Evolutionary conservation across 2,797 vertebrate species (phyloP).

Genomic region (Leuciscus waleckii): DNA sequence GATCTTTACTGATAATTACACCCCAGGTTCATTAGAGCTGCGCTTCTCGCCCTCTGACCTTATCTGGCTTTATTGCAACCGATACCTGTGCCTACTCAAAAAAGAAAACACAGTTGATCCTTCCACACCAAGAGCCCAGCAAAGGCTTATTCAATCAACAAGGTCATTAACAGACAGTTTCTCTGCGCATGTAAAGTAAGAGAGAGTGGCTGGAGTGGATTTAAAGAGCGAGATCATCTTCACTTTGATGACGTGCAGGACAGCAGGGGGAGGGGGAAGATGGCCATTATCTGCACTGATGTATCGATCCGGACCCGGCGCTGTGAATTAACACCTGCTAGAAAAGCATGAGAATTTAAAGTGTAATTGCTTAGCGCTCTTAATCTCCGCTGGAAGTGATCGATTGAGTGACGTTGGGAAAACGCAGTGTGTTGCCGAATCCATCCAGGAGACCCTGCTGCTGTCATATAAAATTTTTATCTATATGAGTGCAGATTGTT

Average conservation of each 20-base stretch:
- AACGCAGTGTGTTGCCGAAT: slow-evolving; percentile 34
- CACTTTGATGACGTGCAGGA: slow-evolving; percentile 46
- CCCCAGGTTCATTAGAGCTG: slow-evolving; percentile 68
- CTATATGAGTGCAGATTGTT: slow-evolving; percentile 1
- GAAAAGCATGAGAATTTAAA: slow-evolving; percentile 82
- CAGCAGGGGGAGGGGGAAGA: slow-evolving; percentile 48
- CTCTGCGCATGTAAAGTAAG: slow-evolving; percentile 35
- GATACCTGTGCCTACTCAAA: slow-evolving; percentile 55
- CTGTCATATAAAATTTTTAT: slow-evolving; percentile 62
- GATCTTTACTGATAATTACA: slow-evolving; percentile 71
- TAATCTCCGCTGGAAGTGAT: slow-evolving; percentile 82
- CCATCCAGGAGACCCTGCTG: slow-evolving; percentile 8
- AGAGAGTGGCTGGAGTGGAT: slow-evolving; percentile 41
- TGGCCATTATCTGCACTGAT: slow-evolving; percentile 71
- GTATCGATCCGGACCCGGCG: slow-evolving; percentile 76
- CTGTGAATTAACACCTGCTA: slow-evolving; percentile 83
- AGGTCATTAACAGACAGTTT: slow-evolving; percentile 51
- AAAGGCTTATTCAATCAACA: slow-evolving; percentile 61
- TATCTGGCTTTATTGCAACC: slow-evolving; percentile 54
- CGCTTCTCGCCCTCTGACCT: slow-evolving; percentile 65
- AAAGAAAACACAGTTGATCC: slow-evolving; percentile 38
- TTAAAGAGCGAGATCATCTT: slow-evolving; percentile 53
- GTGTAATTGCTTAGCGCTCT: slow-evolving; percentile 82
- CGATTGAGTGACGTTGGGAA: slow-evolving; percentile 78
- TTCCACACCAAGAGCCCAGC: slow-evolving; percentile 32